Evolutionary conservation across 2,888 invertebrate species (phyloP).

Genomic region (Dichetophora obliterata): DNA sequence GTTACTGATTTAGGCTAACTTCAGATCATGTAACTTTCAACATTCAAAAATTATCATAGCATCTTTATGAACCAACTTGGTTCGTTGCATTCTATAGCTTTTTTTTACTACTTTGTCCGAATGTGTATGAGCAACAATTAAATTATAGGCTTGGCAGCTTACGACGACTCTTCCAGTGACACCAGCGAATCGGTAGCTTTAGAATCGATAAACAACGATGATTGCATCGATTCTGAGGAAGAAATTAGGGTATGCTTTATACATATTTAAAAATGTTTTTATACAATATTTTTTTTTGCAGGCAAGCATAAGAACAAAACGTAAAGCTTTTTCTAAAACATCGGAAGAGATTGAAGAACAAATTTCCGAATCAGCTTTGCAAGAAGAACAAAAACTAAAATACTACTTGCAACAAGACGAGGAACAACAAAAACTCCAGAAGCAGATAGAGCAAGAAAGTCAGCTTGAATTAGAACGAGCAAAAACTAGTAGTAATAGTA

Average conservation of each 20-base stretch:
- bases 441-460: constrained; percentile 17
- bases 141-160: constrained; percentile 84
- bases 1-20: too few species aligned
- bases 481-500: constrained; percentile 6
- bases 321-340: constrained; percentile 80
- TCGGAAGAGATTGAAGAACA: constrained; percentile 82
- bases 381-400: constrained; percentile 67
- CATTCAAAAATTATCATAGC: too few species aligned
- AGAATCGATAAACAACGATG: constrained; percentile 57
- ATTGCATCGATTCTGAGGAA: constrained; percentile 76
- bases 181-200: constrained; percentile 72
- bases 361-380: constrained; percentile 76
- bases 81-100: background rate
- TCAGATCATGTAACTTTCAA: too few species aligned
- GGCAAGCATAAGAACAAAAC: constrained; percentile 76
- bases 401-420: constrained; percentile 55
- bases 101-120: background rate
- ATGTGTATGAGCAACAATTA: constrained; percentile 64
- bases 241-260: constrained; percentile 77
- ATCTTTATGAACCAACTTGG: background rate
- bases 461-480: constrained; percentile 7
- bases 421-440: constrained; percentile 32
- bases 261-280: background rate
- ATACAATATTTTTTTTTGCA: constrained; percentile 40
- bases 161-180: constrained; percentile 76